A percentile compares a stretch with the other conserved stretches of the same genome.
Conservation (phyloP, 2,888 invertebrate species). For the Aquatica leii region DNA sequence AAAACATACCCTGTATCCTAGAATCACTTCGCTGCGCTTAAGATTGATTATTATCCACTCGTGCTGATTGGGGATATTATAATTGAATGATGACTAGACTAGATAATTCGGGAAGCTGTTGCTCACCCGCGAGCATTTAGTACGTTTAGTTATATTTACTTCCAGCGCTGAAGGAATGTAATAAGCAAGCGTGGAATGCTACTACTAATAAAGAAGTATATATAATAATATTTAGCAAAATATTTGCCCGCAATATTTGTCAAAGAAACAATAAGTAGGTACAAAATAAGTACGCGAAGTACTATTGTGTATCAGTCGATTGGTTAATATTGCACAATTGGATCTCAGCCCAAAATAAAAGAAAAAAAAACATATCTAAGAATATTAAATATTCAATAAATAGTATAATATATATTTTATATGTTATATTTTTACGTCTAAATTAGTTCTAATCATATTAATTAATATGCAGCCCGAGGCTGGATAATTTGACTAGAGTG, state of each 20-base stretch:
- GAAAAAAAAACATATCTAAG: slow-evolving; percentile 52
- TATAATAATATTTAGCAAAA: slow-evolving; percentile 36
- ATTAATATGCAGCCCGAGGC: slow-evolving; percentile 58
- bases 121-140: slow-evolving; percentile 41
- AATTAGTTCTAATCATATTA: slow-evolving; percentile 60
- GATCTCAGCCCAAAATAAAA: slow-evolving; percentile 58
- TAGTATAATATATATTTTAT: slow-evolving; percentile 55
- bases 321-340: slow-evolving; percentile 61
- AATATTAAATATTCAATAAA: slow-evolving; percentile 60
- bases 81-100: slow-evolving; percentile 42
- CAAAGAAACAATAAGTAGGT: slow-evolving; percentile 35
- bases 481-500: slow-evolving; percentile 63
- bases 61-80: slow-evolving; percentile 56
- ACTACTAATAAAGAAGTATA: slow-evolving; percentile 41
- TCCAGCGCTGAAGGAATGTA: slow-evolving; percentile 59
- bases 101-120: slow-evolving; percentile 42
- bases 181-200: slow-evolving; percentile 60
- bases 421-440: slow-evolving; percentile 47
- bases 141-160: slow-evolving; percentile 45
- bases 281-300: slow-evolving; percentile 44
- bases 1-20: slow-evolving; percentile 95
- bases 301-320: slow-evolving; percentile 58
- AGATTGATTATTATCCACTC: slow-evolving; percentile 57
- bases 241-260: slow-evolving; percentile 39
- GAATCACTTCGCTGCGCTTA: slow-evolving; percentile 75